Evolutionary conservation across 2,888 invertebrate genomes (phyloP).

Genomic region (Trisateles emortualis): DNA sequence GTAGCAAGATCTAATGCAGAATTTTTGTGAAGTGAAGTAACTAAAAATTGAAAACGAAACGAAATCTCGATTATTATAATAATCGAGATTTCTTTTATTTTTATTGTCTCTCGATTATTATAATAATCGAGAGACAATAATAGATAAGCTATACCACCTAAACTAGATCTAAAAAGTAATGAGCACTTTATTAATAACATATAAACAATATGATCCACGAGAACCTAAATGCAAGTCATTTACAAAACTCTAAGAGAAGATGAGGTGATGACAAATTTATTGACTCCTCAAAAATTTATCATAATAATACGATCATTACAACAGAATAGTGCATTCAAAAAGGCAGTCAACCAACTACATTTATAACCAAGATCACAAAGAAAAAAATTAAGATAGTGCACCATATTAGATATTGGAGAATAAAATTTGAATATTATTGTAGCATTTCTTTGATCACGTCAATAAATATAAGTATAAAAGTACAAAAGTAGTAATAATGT

Average conservation of each 20-base stretch:
- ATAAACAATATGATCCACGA: too few species aligned
- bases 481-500: conserved; percentile 19
- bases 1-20: too few species aligned
- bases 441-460: conserved; percentile 7
- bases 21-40: too few species aligned
- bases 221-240: not conserved
- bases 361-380: conserved; percentile 3
- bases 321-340: conserved; percentile 1
- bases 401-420: not conserved
- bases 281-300: not conserved
- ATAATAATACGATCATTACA: not conserved
- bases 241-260: not conserved
- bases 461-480: conserved; percentile 15
- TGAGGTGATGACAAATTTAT: conserved; percentile 1
- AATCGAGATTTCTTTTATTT: too few species aligned
- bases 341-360: conserved; percentile 1
- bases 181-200: too few species aligned
- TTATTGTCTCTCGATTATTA: too few species aligned
- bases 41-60: too few species aligned
- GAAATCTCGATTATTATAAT: too few species aligned
- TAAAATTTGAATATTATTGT: conserved; percentile 13
- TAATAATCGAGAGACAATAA: too few species aligned
- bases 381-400: conserved; percentile 9
- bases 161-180: too few species aligned
- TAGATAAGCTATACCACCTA: too few species aligned